Evolutionary conservation across 2,888 invertebrate species (phyloP), one percentile per base, ranked within the genome.

Genomic region (Pterostichus niger): DNA sequence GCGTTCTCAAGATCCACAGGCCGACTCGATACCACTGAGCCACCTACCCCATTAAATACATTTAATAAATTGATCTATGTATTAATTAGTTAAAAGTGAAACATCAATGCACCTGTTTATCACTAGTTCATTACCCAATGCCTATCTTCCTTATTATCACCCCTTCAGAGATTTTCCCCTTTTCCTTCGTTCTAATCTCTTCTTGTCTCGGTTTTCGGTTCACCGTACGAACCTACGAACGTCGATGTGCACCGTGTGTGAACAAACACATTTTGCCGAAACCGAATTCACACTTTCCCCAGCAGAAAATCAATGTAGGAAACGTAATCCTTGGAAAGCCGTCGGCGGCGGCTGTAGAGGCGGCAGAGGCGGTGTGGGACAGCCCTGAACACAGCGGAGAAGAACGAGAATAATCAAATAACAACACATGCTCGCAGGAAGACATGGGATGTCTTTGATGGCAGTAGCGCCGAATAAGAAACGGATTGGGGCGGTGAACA

Each of bases 281-380:
- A 78, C 78, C 78, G 61, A 78, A 78, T 78, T 78, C 61, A 59
- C 78, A 78, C 59, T 78, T 77, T 52, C 59, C 40, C 31, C 44
- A 46, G 79, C 31, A 68, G 79, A 79, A 79, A 79, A 79, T 79
- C 79, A 79, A 79, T 79, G 79, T 79, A 64, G 79, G 79, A 79
- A 64, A 64, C 64, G 79, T 79, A 79, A 79, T 79, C 79, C 79
- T 78, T 7, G 59, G 59, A 11, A 76, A 76, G 52, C 33, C 76
- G 76, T 11, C 52, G 52, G 10, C 35, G 40, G 40, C 44, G 68
- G 9, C 10, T 40, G 44, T 52, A 24, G 46, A 49, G 46, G 33
- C 64, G 6, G 31, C 46, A 6, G 11, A 44, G 73, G 24, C 24
- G 24, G 24, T 24, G 24, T 24, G 24, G 24, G 24, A 24, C 24